These are phyloP conservation scores for Huso huso DNA, from an alignment of 2,797 vertebrate genomes.

Conservation along the genomic window DNA sequence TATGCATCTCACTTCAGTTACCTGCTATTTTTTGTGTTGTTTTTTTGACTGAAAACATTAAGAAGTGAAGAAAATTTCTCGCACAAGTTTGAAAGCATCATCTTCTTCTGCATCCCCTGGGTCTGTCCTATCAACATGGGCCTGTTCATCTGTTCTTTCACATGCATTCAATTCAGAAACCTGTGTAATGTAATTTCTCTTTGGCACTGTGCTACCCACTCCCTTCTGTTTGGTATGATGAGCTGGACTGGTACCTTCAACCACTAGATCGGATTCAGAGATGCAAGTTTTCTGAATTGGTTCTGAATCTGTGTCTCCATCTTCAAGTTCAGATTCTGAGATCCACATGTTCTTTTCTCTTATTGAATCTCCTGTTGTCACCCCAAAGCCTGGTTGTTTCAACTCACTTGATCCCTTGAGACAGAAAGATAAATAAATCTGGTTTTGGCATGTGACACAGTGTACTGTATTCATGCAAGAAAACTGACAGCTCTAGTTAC, in stretches of 20 bases:
- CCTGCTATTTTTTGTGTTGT: too few species aligned
- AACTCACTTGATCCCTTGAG: too few species aligned
- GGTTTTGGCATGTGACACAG: too few species aligned
- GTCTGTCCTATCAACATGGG: too few species aligned
- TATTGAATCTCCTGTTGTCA: neutral
- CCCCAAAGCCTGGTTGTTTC: neutral
- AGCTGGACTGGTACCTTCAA: constrained; percentile 2
- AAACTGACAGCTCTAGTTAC: too few species aligned
- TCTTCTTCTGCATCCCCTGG: constrained; percentile 2
- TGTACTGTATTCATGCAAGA: too few species aligned
- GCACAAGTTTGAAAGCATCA: constrained; percentile 13
- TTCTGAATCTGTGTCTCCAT: neutral
- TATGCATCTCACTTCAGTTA: too few species aligned
- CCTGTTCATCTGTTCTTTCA: too few species aligned
- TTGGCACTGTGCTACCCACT: neutral
- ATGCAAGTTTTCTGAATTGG: neutral
- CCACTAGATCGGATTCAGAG: constrained; percentile 7
- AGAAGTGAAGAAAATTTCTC: constrained; percentile 21
- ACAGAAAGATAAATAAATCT: too few species aligned
- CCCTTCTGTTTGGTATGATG: neutral
- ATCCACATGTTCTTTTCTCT: neutral
- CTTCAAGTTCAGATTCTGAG: neutral
- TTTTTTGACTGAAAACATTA: too few species aligned
- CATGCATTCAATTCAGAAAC: too few species aligned
- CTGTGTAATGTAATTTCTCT: too few species aligned